Evolutionary conservation across 2,113 vertebrate species (phyloP).

Genomic region (Cinclus cinclus): DNA sequence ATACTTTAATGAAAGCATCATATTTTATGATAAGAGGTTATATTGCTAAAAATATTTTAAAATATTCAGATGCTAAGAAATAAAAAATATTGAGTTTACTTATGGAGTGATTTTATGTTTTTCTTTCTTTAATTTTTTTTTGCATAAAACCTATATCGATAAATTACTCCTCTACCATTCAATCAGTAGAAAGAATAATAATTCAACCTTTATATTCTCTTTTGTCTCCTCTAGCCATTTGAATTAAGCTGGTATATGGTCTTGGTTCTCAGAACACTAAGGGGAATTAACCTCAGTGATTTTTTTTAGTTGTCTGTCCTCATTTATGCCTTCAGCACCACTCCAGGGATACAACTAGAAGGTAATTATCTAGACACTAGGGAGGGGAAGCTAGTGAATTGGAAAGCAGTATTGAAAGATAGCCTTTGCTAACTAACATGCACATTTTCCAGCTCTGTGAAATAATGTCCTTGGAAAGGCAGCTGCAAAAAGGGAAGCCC

Average conservation of each 20-base stretch:
- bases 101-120: neutral
- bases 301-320: constrained; percentile 32
- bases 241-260: neutral
- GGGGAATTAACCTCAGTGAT: constrained; percentile 1
- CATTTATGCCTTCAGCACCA: constrained; percentile 2
- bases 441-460: neutral
- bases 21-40: neutral
- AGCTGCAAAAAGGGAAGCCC: neutral
- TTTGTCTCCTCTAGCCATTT: neutral
- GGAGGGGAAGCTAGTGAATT: constrained; percentile 51
- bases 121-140: neutral
- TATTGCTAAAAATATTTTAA: neutral
- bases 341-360: constrained; percentile 20
- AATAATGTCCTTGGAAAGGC: neutral
- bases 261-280: neutral
- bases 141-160: neutral
- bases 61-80: neutral
- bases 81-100: neutral
- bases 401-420: constrained; percentile 33
- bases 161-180: neutral
- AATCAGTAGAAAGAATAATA: neutral
- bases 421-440: neutral
- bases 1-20: neutral
- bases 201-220: neutral
- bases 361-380: constrained; percentile 35